Base-by-base conservation (phyloP, 2,797 vertebrate species). In the Eurystomus glaucurus region DNA sequence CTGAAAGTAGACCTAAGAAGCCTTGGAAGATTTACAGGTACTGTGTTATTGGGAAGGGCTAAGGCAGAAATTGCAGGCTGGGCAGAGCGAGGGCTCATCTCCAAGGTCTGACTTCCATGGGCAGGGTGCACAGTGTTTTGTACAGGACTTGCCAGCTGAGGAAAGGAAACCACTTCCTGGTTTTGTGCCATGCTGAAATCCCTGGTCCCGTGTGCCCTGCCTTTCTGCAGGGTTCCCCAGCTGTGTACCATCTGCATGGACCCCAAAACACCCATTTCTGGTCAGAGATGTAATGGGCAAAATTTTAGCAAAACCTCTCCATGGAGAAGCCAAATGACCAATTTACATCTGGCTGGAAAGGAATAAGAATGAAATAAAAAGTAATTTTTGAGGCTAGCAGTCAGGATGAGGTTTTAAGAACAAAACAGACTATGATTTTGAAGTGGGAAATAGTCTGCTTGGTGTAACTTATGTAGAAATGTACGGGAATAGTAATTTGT, bases 181-280 rank as follows among this genome's bases (percentile, higher is more conserved):
- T 46, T 85, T 80, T 0, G 0, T 22, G 35, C 68, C 35, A 11
- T 0, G 3, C 61, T 26, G 50, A 76, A 75, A 62, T 50, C 10
- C 22, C 31, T 0, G 0, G 9, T 48, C 22, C 3, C 1, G 0
- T 9, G 10, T 12, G 31, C 16, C 37, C 23, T 90, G 61, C 52
- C 35, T 52, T 57, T 35, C 48, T 33, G 46, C 33, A 43, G 77
- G 39, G 26, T 28, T 46, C 23, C 4, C 52, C 45, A 15, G 46
- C 22, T n/a, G 33, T 15, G 22, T 15, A 6, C 14, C 8, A 0
- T 25, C 60, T 13, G 12, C 2, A 0, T 4, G 45, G 22, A 18
- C 23, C 15, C 21, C 0, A 0, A 57, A 54, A 33, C 60, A 50
- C 0, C 0, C 5, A 3, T 48, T 83, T 77, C 45, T 60, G 52